phyloP scores from a whole-genome alignment of 2,888 invertebrate species.

The Geophilus truncorum region DNA sequence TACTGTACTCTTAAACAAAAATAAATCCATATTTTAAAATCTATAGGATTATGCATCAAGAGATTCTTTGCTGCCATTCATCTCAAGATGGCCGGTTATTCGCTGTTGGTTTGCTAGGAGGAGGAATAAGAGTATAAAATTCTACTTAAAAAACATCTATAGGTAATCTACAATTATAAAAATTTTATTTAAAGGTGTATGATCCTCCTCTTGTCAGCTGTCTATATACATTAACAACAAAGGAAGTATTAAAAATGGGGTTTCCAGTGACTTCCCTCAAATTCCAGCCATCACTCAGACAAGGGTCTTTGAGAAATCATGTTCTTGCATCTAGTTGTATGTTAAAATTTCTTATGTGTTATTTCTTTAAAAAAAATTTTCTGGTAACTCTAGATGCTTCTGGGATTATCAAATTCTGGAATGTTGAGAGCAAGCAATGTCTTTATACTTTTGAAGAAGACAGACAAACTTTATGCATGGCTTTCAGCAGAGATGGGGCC shows the following conservation, averaged over 20 bases:
- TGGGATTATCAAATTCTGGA: slow-evolving; percentile 27
- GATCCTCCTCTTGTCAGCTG: slow-evolving; percentile 30
- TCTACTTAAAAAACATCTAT: background rate
- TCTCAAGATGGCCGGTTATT: slow-evolving; percentile 30
- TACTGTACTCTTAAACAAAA: background rate
- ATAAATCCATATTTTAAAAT: background rate
- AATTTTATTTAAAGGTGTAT: slow-evolving; percentile 28
- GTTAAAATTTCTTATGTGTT: background rate
- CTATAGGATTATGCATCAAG: background rate
- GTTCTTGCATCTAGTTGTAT: background rate
- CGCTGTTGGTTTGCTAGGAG: slow-evolving; percentile 18
- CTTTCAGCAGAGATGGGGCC: slow-evolving; percentile 22
- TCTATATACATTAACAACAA: background rate
- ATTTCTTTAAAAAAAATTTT: too few species aligned
- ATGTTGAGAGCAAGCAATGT: background rate
- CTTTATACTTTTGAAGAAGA: slow-evolving; percentile 29
- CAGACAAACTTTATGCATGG: slow-evolving; percentile 23
- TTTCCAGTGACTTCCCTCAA: slow-evolving; percentile 27
- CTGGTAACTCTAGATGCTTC: slow-evolving; percentile 33
- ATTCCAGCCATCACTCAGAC: slow-evolving; percentile 19
- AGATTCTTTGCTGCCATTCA: slow-evolving; percentile 14
- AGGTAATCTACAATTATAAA: background rate
- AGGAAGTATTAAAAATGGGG: slow-evolving; percentile 17
- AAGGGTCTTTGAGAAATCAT: background rate
- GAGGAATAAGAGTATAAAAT: slow-evolving; percentile 25